Conservation (phyloP, 2,113 vertebrate genomes). For the Chloropsis cyanopogon region DNA sequence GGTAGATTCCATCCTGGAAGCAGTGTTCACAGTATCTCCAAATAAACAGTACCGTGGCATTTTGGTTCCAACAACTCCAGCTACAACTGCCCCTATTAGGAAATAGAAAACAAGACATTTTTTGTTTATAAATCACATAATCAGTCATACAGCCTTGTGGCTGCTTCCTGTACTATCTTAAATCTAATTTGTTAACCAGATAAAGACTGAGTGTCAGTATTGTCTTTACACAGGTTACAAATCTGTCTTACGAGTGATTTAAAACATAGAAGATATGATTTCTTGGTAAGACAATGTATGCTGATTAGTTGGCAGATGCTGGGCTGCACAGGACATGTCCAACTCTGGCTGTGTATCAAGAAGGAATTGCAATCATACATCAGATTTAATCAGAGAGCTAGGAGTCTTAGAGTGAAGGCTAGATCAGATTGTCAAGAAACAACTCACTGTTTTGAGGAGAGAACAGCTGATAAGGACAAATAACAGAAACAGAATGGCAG, state of each 20-base stretch:
- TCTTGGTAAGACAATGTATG: background rate
- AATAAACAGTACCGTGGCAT: slow-evolving; percentile 92
- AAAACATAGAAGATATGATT: background rate
- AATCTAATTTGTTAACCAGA: background rate
- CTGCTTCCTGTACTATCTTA: background rate
- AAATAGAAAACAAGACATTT: background rate
- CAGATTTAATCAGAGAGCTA: background rate
- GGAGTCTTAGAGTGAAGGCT: background rate
- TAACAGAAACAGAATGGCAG: background rate
- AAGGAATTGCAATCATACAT: background rate
- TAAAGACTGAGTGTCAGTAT: background rate
- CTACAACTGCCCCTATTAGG: slow-evolving; percentile 82
- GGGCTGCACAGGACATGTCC: background rate
- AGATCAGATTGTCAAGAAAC: background rate
- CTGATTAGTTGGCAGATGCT: background rate
- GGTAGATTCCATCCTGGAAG: slow-evolving; percentile 91
- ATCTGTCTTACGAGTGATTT: background rate
- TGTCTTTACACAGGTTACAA: background rate
- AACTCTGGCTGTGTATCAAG: background rate
- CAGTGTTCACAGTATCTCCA: slow-evolving; percentile 89
- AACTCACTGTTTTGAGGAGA: background rate
- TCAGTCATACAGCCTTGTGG: background rate
- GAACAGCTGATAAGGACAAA: background rate
- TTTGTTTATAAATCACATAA: background rate
- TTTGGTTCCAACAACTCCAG: slow-evolving; percentile 89